Base-by-base conservation (phyloP, 2,888 invertebrate species). In the Cacoxenus indagator region DNA sequence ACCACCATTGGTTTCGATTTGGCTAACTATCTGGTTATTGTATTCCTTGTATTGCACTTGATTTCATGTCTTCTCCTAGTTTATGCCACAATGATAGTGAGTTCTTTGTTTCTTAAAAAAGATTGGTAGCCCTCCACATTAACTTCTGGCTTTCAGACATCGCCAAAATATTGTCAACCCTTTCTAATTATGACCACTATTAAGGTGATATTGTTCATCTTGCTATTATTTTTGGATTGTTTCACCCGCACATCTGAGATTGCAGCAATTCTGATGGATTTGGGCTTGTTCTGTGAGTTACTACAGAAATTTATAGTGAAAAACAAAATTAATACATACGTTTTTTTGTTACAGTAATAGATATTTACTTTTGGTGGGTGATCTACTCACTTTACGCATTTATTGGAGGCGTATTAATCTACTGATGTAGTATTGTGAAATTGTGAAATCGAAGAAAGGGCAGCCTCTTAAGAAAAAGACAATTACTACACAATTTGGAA, bases 371-470 rank as follows among this genome's bases (percentile, higher is more conserved):
- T 27, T 83, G 83, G 78, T 54, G 82, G 37, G 82, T 81, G 46
- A 70, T 69, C 61, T 80, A 80, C 69, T 80, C 79, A n/a, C 78
- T 83, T 22, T 80, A 80, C 64, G 83, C 80, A 17, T 80, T 80
- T 1, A 69, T 80, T 2, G 79, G 83, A 0, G 79, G 83, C 6
- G 37, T 70, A n/a, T 67, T 48, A 19, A 48, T 48, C 48, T 48
- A 48, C n/a, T 48, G n/a, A 48, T 4, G 14, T 4, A 37, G 37
- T 37, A 37, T 4, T 37, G 37, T 37, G 14, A 37, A 37, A 37
- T 11, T 37, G 8, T 37, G 9, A 0, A 4, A 37, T 8, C 14
- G n/a, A n/a, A n/a, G n/a, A n/a, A n/a, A n/a, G n/a, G n/a, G n/a
- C n/a, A n/a, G n/a, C n/a, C n/a, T n/a, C n/a, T n/a, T n/a, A n/a